Base-by-base conservation (phyloP, 2,888 invertebrate genomes). In the Acleris cristana region DNA sequence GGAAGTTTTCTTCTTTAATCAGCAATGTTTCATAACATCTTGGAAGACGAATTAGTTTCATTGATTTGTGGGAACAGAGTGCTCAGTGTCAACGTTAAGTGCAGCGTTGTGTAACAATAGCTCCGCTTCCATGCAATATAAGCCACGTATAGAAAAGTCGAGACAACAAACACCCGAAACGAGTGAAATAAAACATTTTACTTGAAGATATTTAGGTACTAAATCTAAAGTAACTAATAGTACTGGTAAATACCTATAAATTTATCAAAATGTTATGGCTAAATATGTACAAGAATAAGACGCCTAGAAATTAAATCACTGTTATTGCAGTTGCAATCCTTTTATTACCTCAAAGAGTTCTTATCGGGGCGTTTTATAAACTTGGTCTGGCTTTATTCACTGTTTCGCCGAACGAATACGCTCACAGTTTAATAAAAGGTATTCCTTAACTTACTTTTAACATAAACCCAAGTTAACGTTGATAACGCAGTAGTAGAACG, bases 321-420 rank as follows among this genome's bases (percentile, higher is more conserved):
- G 44, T 56, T 56, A 56, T 56, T 56, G 64, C 51, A 34, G 19
- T 51, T 52, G 16, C 19, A 57, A 44, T 44, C 61, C 48, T 61
- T 45, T 58, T 65, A 53, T 51, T 40, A 30, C 57, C 34, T 12
- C 4, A 40, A 26, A 26, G 48, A 48, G 21, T 66, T 60, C 73
- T 76, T 75, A 76, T 76, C 76, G 66, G 53, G 7, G 48, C 73
- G 73, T 74, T 76, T 74, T 70, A 68, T 70, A 75, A 73, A 74
- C 72, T 73, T 30, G 64, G 67, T 61, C 65, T 66, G 68, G 55
- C 61, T 61, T 52, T 63, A 58, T 54, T 44, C 49, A 23, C 53
- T 49, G 23, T 62, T 52, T 53, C 26, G 26, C 40, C 48, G n/a
- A 48, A 18, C 26, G 44, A 52, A 60, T 34, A 54, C 54, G 21